Evolutionary conservation across 2,888 invertebrate genomes (phyloP).

Genomic region (Labia minor): DNA sequence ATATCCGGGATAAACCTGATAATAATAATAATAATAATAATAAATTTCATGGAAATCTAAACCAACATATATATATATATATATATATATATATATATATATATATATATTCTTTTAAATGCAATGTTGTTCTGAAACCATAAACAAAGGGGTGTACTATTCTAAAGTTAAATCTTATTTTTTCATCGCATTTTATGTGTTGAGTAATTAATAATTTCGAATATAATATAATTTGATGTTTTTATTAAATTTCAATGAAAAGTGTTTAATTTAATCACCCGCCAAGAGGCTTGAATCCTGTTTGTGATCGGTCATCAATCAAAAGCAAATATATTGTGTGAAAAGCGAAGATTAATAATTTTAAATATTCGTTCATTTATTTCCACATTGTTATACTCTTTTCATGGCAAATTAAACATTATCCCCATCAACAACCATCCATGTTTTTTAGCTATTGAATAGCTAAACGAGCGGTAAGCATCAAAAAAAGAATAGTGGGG

Average conservation of each 20-base stretch:
- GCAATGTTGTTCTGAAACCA: too few species aligned
- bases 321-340: background rate
- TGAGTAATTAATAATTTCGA: background rate
- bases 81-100: too few species aligned
- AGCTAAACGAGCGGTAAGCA: background rate
- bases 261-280: background rate
- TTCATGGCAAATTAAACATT: background rate
- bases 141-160: too few species aligned
- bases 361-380: background rate
- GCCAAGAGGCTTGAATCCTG: background rate
- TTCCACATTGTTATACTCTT: background rate
- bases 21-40: too few species aligned
- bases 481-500: background rate
- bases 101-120: too few species aligned
- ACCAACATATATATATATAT: too few species aligned
- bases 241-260: background rate
- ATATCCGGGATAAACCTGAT: too few species aligned
- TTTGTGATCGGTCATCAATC: background rate
- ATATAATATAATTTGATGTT: background rate
- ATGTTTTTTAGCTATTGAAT: background rate
- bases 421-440: background rate
- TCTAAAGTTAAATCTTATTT: too few species aligned
- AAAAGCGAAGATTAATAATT: background rate
- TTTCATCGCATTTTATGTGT: background rate
- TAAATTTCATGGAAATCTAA: too few species aligned